These are phyloP conservation scores for Arenaria interpres DNA, from an alignment of 2,113 vertebrate genomes.

Conservation along the genomic window DNA sequence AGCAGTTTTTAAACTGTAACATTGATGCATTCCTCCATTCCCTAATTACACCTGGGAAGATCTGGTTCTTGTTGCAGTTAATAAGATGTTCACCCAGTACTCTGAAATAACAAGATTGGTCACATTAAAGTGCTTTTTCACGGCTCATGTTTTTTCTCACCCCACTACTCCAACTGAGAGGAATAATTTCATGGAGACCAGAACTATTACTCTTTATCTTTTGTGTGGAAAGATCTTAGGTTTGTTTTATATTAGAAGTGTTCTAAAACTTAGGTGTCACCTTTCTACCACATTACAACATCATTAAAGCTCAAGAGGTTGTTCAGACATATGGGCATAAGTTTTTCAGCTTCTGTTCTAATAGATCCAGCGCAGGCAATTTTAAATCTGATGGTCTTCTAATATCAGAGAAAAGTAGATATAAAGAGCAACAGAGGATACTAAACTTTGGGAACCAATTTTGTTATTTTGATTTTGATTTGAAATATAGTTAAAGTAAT, in stretches of 20 bases:
- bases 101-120: constrained; percentile 15
- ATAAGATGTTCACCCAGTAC: background rate
- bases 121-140: constrained; percentile 27
- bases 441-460: background rate
- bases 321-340: background rate
- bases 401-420: background rate
- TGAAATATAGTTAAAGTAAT: background rate
- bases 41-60: constrained; percentile 24
- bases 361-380: background rate
- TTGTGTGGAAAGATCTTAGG: background rate
- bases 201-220: background rate
- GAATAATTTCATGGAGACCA: background rate
- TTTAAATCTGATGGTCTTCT: background rate
- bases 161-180: background rate
- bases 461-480: background rate
- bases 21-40: background rate
- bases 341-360: background rate
- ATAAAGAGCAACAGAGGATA: background rate
- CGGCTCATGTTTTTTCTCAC: background rate
- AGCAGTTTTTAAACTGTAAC: constrained; percentile 23
- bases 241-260: background rate
- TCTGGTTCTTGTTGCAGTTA: constrained; percentile 25
- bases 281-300: constrained; percentile 1
- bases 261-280: background rate
- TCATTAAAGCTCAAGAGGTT: background rate